phyloP scores from a whole-genome alignment of 2,113 vertebrate genomes.

The Laticauda laticaudata region DNA sequence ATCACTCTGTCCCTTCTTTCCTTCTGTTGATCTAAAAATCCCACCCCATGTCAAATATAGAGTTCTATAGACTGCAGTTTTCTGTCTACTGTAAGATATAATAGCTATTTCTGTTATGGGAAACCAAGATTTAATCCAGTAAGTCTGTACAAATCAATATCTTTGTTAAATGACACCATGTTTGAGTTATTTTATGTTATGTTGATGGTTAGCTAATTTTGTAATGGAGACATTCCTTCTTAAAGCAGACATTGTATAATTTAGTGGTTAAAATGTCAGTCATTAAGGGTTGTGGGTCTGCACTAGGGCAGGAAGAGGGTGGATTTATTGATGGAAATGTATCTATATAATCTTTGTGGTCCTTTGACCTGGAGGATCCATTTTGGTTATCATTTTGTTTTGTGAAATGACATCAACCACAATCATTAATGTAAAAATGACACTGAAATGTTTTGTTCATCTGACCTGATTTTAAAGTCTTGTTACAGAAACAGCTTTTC shows the following conservation, averaged over 20 bases:
- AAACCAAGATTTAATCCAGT: slow-evolving; percentile 84
- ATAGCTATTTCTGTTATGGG: slow-evolving; percentile 85
- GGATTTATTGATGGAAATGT: slow-evolving; percentile 93
- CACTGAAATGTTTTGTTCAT: slow-evolving; percentile 70
- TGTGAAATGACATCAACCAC: slow-evolving; percentile 89
- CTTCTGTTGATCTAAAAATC: slow-evolving; percentile 71
- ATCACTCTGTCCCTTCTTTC: neutral
- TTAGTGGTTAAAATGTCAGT: slow-evolving; percentile 91
- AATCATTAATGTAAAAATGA: slow-evolving; percentile 78
- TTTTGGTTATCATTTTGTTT: slow-evolving; percentile 91
- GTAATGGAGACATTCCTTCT: slow-evolving; percentile 85
- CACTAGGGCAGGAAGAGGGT: slow-evolving; percentile 79
- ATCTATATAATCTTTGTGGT: slow-evolving; percentile 84
- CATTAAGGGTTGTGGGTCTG: slow-evolving; percentile 79
- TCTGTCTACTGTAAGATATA: slow-evolving; percentile 76
- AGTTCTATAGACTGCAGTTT: slow-evolving; percentile 69
- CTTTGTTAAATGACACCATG: slow-evolving; percentile 86
- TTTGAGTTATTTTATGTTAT: slow-evolving; percentile 87
- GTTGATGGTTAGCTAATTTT: slow-evolving; percentile 92
- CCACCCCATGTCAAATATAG: slow-evolving; percentile 64
- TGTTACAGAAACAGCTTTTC: slow-evolving; percentile 48
- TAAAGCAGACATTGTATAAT: slow-evolving; percentile 86
- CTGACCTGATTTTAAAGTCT: slow-evolving; percentile 57
- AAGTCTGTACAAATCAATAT: slow-evolving; percentile 87
- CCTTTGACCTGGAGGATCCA: slow-evolving; percentile 86